Evolutionary conservation across 2,797 vertebrate genomes (phyloP), one percentile per base, ranked within the genome.

Genomic region (Netta rufina): DNA sequence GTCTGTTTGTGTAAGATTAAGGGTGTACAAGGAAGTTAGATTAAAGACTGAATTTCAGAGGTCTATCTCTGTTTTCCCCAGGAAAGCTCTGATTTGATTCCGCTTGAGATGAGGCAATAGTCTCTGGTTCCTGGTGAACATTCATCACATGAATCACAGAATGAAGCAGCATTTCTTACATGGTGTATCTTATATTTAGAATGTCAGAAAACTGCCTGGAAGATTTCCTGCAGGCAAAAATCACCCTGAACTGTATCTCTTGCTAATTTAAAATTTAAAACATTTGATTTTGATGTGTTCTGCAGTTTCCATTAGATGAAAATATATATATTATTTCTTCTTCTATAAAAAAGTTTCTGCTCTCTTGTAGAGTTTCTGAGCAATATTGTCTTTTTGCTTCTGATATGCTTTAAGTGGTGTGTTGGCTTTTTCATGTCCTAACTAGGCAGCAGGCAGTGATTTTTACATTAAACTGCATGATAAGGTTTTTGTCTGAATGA

Each of bases 191-290:
- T 93, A 75, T 80, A 92, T 90, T 94, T 81, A 93, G 75, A 72
- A 87, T 70, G 72, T 76, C 78, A 84, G 79, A 95, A 96, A 89
- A 85, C 54, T 89, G 36, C 56, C 94, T 85, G 62, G 58, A 78
- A 94, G 9, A 80, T 65, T 93, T 96, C n/a, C 84, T 93, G 65
- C 32, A 58, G 91, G 93, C 86, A 90, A 85, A 56, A 84, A 91
- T 90, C 92, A 91, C 15, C 58, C 38, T 75, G 62, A 57, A 85
- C 43, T 60, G 9, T 84, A 39, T 83, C n/a, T 75, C 32, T 85
- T 74, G 77, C 56, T 89, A 94, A 95, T 92, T 92, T 70, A 87
- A 75, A 89, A 87, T 85, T 91, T 70, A 62, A 92, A 96, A 87
- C 38, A 80, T 82, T 79, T 87, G 28, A 90, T 71, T 94, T 88